Evolutionary conservation across 2,113 vertebrate genomes (phyloP).

Genomic region (Chloropsis cyanopogon): DNA sequence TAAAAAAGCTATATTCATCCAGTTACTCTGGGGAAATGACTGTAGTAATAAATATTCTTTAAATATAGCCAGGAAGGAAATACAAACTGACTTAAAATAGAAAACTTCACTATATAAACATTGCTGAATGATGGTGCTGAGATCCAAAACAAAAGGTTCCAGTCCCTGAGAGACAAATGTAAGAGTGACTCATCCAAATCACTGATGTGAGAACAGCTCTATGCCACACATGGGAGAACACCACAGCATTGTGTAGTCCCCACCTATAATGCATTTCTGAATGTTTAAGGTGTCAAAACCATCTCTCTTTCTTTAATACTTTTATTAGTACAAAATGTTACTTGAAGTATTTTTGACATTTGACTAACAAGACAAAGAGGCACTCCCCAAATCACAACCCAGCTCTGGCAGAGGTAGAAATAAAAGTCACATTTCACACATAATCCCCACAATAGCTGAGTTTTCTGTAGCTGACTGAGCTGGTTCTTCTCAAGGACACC

Average conservation of each 20-base stretch:
- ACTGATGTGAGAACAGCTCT: neutral
- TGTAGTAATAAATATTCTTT: constrained; percentile 18
- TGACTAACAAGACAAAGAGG: neutral
- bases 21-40: neutral
- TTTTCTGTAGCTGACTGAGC: neutral
- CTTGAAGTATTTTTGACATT: neutral
- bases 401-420: neutral
- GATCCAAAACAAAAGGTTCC: neutral
- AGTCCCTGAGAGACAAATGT: neutral
- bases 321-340: neutral
- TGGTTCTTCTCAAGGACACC: neutral
- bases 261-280: fast-evolving
- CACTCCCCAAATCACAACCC: neutral
- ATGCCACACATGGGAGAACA: neutral
- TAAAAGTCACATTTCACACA: neutral
- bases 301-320: neutral
- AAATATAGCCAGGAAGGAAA: constrained; percentile 30
- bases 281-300: neutral
- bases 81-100: constrained; percentile 12
- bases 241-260: neutral
- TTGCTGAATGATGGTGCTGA: neutral
- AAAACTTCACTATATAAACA: neutral
- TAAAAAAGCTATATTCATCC: neutral
- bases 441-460: neutral
- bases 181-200: neutral